Base-by-base conservation (phyloP, 2,797 vertebrate species). In the Australoheros facetus region DNA sequence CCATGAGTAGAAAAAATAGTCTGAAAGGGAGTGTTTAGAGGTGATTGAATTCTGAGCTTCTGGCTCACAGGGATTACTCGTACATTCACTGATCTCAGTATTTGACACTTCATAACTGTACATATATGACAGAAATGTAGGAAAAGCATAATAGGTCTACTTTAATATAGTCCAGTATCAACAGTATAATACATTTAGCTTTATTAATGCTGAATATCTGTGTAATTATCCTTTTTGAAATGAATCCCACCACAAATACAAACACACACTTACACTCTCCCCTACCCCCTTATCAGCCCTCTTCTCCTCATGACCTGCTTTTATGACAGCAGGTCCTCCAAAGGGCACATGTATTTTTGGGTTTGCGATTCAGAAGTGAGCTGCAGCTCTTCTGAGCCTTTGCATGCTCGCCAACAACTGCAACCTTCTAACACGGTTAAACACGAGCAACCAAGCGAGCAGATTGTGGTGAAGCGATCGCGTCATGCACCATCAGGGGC, bases 291-390 rank as follows among this genome's bases (percentile, higher is more conserved):
- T 32, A 28, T 10, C 51, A 34, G 17, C 39, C 69, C 55, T 59
- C 71, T 51, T 56, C 59, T 54, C 51, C 81, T 77, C 70, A 16
- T 74, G 78, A 79, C 59, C 82, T 21, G 1, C 51, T 75, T 86
- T 89, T 86, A 66, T 76, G 80, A 78, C 56, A 53, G 83, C 86
- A 78, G 80, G 82, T 89, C 88, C 79, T 89, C 86, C 89, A 94
- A 94, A 95, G 91, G 93, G 70, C 90, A 91, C 56, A 17, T 85
- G 82, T 95, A 94, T 95, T 95, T 95, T 91, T 89, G 93, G 91
- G 57, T 85, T 57, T 64, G 78, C 34, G 78, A 85, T 89, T 79
- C 73, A 71, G 80, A 85, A 79, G 78, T 37, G 71, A 78, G 85
- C 84, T 78, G 72, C 39, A 58, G 70, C 57, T 71, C 75, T 86